A percentile compares a stretch with the other conserved stretches of the same genome.
Conservation (phyloP, 2,888 invertebrate genomes). For the Orthonychiurus folsomi region DNA sequence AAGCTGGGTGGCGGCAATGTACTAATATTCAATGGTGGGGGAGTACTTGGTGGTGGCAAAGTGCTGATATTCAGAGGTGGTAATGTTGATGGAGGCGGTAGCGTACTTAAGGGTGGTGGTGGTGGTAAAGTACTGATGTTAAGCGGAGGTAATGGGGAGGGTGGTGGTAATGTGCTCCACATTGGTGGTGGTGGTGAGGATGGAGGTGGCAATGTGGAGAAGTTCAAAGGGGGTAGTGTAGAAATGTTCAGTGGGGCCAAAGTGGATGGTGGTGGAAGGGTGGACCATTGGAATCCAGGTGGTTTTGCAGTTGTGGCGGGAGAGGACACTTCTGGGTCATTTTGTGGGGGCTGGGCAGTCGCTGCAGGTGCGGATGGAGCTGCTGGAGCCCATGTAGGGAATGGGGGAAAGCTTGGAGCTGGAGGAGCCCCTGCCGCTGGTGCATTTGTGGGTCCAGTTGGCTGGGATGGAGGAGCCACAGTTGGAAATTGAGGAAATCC, state of each 20-base stretch:
- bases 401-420: background rate
- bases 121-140: background rate
- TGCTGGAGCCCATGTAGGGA: conserved; percentile 12
- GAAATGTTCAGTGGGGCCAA: conserved; percentile 7
- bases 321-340: no score
- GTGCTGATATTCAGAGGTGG: conserved; percentile 9
- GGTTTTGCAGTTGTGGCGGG: background rate
- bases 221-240: conserved; percentile 10
- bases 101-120: background rate
- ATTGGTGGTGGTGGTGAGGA: conserved; percentile 14
- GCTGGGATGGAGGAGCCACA: background rate
- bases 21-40: conserved; percentile 8
- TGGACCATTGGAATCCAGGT: background rate
- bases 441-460: background rate
- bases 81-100: conserved; percentile 9
- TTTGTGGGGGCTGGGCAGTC: no score
- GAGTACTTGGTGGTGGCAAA: conserved; percentile 8
- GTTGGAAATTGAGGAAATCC: conserved; percentile 11
- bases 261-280: background rate
- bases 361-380: background rate
- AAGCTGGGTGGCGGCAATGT: conserved; percentile 10
- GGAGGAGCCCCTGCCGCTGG: background rate
- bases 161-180: conserved; percentile 8
- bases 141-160: conserved; percentile 3
- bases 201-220: conserved; percentile 8